Evolutionary conservation across 2,888 invertebrate species (phyloP), one percentile per base, ranked within the genome.

Genomic region (Halictus ligatus): DNA sequence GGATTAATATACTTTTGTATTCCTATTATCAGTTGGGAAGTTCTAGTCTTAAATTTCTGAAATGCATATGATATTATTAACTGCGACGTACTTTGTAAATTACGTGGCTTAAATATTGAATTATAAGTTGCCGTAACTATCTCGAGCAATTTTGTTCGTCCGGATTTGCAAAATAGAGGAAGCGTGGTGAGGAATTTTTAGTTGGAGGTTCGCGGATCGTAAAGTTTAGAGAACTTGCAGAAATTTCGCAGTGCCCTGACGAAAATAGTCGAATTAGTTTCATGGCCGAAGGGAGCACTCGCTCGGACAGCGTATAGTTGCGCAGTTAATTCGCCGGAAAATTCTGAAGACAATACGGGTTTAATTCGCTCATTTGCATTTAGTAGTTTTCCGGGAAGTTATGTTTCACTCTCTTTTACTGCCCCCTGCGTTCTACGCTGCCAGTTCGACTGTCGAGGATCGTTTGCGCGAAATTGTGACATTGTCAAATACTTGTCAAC

Each of bases 341-440:
- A 76, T 76, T 76, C 76, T 76, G 76, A 43, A 64, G 60, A 64
- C 60, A 64, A 76, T 72, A 50, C 78, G 43, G 64, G 43, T 72
- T 78, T 78, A 78, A 72, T 58, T 79, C 64, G 64, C 74, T 79
- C 74, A 60, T 79, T 79, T 79, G 74, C 79, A 79, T 79, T 74
- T 75, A 79, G 74, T 79, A 60, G 73, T 60, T 58, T 25, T 29
- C 77, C 29, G 18, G 40, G 46, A 67, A 80, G 67, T 80, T 77
- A 64, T 76, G 76, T 43, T 64, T 46, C 76, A 46, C 64, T 76
- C 64, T 64, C 60, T 76, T 76, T 76, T 76, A 76, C 46, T 21
- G 64, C 64, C 7, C 21, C 21, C 46, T 21, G 12, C 43, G 60
- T 64, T 46, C 25, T 64, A 35, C 13, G 46, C 76, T 64, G 21